phyloP scores from a whole-genome alignment of 1,140 invertebrate genomes.

The Saccostrea cuccullata region DNA sequence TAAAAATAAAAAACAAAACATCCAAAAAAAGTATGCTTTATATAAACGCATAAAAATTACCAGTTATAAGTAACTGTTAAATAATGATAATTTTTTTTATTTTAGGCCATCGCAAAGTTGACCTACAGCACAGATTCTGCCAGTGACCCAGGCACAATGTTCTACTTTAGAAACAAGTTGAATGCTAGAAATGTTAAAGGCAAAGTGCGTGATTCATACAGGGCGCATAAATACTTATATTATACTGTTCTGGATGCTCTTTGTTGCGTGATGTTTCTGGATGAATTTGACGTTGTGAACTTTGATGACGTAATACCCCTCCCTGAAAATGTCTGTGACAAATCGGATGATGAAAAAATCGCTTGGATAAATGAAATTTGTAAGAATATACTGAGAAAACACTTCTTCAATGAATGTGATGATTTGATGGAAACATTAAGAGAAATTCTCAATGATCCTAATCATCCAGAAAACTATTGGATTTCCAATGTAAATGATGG shows the following conservation, averaged over 20 bases:
- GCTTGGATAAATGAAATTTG: constrained; percentile 49
- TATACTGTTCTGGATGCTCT: constrained; percentile 51
- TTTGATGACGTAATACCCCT: neutral
- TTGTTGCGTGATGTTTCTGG: constrained; percentile 19
- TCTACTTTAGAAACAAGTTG: constrained; percentile 50
- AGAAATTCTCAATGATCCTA: constrained; percentile 40
- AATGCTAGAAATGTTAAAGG: constrained; percentile 57
- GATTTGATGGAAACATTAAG: constrained; percentile 43
- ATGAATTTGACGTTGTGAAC: neutral
- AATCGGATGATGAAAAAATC: constrained; percentile 41
- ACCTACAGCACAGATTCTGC: constrained; percentile 44
- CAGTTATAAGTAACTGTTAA: too few species aligned
- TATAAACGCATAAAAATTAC: too few species aligned
- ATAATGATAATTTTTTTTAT: neutral
- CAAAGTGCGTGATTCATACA: constrained; percentile 48
- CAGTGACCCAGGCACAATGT: constrained; percentile 45
- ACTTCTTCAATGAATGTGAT: neutral
- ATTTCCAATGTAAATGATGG: constrained; percentile 37
- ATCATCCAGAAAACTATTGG: constrained; percentile 56
- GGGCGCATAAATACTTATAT: constrained; percentile 50
- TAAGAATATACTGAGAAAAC: constrained; percentile 20
- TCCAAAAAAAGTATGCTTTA: neutral
- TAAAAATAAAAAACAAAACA: constrained; percentile 15
- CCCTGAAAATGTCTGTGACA: constrained; percentile 20
- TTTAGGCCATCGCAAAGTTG: constrained; percentile 53